A percentile compares a stretch with the other conserved stretches of the same genome.
These are phyloP conservation scores for Parambassis ranga DNA, from an alignment of 2,797 vertebrate genomes.

Conservation along the genomic window DNA sequence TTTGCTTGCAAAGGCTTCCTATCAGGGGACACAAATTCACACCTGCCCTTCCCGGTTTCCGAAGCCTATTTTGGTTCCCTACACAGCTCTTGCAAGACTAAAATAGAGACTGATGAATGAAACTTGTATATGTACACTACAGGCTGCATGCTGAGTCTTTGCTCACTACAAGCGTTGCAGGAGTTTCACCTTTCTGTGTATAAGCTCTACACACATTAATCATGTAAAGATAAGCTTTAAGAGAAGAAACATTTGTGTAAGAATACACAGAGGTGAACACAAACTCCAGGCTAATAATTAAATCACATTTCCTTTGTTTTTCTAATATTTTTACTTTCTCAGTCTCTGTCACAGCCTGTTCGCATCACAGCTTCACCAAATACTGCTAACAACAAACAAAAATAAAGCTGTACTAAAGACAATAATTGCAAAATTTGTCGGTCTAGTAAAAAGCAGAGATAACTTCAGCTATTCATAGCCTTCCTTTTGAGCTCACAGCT, in stretches of 20 bases:
- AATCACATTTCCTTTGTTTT: slow-evolving; percentile 1
- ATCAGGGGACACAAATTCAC: slow-evolving; percentile 41
- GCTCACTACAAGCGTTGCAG: background rate
- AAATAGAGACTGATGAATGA: slow-evolving; percentile 59
- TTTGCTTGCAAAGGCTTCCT: slow-evolving; percentile 16
- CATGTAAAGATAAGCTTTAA: too few species aligned
- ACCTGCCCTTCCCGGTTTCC: slow-evolving; percentile 41
- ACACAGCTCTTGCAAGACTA: slow-evolving; percentile 19
- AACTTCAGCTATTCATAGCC: slow-evolving; percentile 75
- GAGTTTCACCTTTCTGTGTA: background rate
- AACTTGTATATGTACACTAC: slow-evolving; percentile 21
- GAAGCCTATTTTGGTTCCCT: slow-evolving; percentile 28
- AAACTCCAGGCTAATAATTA: background rate
- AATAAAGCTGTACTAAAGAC: slow-evolving; percentile 55
- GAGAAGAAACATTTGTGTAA: background rate
- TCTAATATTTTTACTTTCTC: background rate
- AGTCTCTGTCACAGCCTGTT: slow-evolving; percentile 1
- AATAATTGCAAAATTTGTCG: slow-evolving; percentile 60
- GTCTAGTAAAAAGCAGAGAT: slow-evolving; percentile 67
- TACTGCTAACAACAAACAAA: slow-evolving; percentile 52
- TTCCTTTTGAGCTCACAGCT: slow-evolving; percentile 65
- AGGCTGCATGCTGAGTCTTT: slow-evolving; percentile 2
- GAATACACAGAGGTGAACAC: too few species aligned
- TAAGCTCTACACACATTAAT: too few species aligned
- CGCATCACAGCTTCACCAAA: slow-evolving; percentile 11